A percentile compares a stretch with the other conserved stretches of the same genome.
These are phyloP conservation scores for Ciona savignyi DNA, from an alignment of 23 tunicate genomes.

Conservation along the genomic window DNA sequence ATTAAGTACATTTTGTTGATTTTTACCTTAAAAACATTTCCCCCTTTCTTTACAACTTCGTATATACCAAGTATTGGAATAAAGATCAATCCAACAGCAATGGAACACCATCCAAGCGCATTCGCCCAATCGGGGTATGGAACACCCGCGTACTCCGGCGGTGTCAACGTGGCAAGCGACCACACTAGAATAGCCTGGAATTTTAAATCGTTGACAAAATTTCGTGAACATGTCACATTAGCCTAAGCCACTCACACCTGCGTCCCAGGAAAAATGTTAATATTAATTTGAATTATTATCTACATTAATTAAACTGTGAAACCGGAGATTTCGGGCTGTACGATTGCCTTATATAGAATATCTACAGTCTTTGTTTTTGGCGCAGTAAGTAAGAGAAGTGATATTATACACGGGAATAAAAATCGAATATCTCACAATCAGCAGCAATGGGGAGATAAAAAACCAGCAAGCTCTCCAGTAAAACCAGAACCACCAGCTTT, in stretches of 20 bases:
- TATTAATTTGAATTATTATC: too few relatives aligned
- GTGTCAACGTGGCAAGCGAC: constrained; percentile 77
- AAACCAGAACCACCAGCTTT: constrained; percentile 57
- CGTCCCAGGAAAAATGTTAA: too few relatives aligned
- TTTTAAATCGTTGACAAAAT: not conserved
- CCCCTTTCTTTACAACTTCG: constrained; percentile 30
- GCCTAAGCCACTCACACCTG: too few relatives aligned
- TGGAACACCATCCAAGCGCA: constrained; percentile 88
- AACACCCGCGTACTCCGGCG: constrained; percentile 57
- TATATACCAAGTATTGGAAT: constrained; percentile 74
- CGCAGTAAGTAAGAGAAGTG: not conserved
- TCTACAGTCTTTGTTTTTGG: too few relatives aligned
- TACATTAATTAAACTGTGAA: too few relatives aligned
- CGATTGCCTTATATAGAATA: too few relatives aligned
- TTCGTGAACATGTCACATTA: too few relatives aligned
- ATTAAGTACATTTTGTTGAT: too few relatives aligned
- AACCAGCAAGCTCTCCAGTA: constrained; percentile 89
- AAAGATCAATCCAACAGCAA: constrained; percentile 57
- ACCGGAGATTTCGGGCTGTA: too few relatives aligned
- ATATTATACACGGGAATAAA: not conserved
- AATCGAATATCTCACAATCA: constrained; percentile 27
- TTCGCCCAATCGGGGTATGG: constrained; percentile 89
- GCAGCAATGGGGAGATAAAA: constrained; percentile 56
- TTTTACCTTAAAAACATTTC: constrained; percentile 54
- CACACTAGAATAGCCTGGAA: constrained; percentile 83